Conservation (phyloP, 2,888 invertebrate genomes). For the Drosophila pseudotalamancana region DNA sequence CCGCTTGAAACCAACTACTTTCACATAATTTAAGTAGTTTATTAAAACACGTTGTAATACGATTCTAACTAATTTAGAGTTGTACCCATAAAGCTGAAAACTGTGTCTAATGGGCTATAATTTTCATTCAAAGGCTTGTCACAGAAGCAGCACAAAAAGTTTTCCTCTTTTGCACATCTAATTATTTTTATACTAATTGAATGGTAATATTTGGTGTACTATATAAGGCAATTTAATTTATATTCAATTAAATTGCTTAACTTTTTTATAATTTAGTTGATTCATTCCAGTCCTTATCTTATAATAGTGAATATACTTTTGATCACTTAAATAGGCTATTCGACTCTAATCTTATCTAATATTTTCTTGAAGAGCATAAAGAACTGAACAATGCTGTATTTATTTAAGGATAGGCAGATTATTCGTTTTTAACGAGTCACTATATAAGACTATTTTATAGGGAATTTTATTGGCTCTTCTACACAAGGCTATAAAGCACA, state of each 20-base stretch:
- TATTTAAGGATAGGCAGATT: too few relatives aligned
- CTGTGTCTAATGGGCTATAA: not conserved
- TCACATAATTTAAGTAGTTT: constrained; percentile 52
- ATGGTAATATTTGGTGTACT: too few relatives aligned
- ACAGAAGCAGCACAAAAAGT: not conserved
- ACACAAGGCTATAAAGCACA: not conserved
- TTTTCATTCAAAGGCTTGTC: not conserved
- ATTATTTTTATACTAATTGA: too few relatives aligned
- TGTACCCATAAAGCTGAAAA: not conserved
- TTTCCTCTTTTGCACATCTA: too few relatives aligned
- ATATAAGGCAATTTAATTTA: too few relatives aligned
- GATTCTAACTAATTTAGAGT: constrained; percentile 32
- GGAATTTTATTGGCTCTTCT: not conserved
- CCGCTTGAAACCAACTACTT: constrained; percentile 66
- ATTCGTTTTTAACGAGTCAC: not conserved
- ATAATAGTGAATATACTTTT: not conserved
- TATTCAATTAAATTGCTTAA: too few relatives aligned
- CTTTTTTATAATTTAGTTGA: too few relatives aligned
- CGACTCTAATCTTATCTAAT: not conserved
- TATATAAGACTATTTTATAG: not conserved
- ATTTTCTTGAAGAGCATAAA: too few relatives aligned
- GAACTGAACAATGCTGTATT: too few relatives aligned
- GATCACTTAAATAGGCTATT: not conserved
- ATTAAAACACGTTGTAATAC: constrained; percentile 29
- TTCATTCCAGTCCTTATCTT: too few relatives aligned